phyloP scores from a whole-genome alignment of 2,888 invertebrate genomes.

The Cryptus armator region DNA sequence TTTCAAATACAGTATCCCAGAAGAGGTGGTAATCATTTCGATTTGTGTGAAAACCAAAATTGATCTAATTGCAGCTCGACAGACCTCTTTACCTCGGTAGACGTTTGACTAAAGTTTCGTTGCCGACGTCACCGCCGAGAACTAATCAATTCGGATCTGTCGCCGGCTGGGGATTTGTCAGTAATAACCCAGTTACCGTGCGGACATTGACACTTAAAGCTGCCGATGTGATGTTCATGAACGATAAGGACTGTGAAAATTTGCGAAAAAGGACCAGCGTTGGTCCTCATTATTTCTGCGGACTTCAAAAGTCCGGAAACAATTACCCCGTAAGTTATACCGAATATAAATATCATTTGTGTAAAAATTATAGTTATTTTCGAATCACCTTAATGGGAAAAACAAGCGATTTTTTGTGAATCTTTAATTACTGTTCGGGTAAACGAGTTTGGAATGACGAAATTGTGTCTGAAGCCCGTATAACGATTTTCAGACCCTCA shows the following conservation, averaged over 20 bases:
- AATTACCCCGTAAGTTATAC: background rate
- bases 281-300: background rate
- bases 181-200: too few species aligned
- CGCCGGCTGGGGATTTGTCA: conserved; percentile 15
- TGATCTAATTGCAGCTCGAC: conserved; percentile 9
- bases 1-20: background rate
- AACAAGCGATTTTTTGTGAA: too few species aligned
- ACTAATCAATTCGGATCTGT: background rate
- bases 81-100: background rate
- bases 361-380: too few species aligned
- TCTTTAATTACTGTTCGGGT: too few species aligned
- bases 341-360: background rate
- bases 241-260: background rate
- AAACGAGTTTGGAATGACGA: too few species aligned
- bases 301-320: background rate
- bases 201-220: background rate
- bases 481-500: too few species aligned
- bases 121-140: background rate
- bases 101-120: background rate
- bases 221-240: background rate
- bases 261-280: too few species aligned
- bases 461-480: too few species aligned
- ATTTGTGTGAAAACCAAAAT: background rate
- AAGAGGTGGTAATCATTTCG: background rate
- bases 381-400: too few species aligned